Conservation (phyloP, 2,113 vertebrate species). For the Garra rufa region DNA sequence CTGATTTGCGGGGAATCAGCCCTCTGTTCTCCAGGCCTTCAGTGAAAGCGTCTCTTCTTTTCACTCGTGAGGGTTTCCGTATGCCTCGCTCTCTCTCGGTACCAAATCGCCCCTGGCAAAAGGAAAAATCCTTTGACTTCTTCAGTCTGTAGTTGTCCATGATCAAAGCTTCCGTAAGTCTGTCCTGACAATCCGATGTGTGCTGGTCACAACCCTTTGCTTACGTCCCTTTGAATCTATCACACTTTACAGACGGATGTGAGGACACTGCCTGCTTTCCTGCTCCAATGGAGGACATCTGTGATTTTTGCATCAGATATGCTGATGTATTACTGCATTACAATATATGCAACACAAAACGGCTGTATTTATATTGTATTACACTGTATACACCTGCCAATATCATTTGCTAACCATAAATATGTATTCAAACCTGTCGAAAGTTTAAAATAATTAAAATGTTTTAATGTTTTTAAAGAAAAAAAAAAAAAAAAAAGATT, state of each 20-base stretch:
- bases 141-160: conserved; percentile 49
- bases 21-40: conserved; percentile 46
- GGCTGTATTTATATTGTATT: background rate
- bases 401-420: too few relatives aligned
- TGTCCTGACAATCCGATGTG: conserved; percentile 48
- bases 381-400: too few relatives aligned
- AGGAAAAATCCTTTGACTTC: conserved; percentile 46
- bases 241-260: background rate
- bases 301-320: background rate
- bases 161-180: conserved; percentile 55
- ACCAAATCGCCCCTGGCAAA: conserved; percentile 46
- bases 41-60: conserved; percentile 20
- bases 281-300: background rate
- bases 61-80: conserved; percentile 4
- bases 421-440: too few relatives aligned
- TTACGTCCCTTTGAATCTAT: conserved; percentile 37
- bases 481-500: too few relatives aligned
- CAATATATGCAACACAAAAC: background rate
- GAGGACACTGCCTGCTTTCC: background rate
- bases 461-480: too few relatives aligned
- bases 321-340: background rate
- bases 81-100: conserved; percentile 16
- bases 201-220: conserved; percentile 40
- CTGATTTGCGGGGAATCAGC: conserved; percentile 44
- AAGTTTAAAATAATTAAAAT: too few relatives aligned